These are phyloP conservation scores for Silurus aristotelis DNA, from an alignment of 2,797 vertebrate genomes.

Conservation along the genomic window DNA sequence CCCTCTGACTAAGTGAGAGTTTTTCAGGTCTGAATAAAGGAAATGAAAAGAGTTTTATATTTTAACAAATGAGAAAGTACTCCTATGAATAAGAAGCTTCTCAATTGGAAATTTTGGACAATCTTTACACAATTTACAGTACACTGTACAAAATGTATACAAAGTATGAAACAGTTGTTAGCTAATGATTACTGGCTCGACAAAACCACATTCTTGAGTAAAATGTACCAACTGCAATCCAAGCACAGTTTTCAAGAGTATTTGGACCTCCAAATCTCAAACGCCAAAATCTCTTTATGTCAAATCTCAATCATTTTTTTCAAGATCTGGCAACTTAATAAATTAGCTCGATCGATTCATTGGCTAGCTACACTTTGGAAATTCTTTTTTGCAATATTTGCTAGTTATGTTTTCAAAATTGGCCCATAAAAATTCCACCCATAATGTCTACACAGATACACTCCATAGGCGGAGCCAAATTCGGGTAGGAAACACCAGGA, in stretches of 20 bases:
- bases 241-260: no score
- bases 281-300: neutral
- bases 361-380: no score
- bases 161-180: neutral
- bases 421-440: no score
- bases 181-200: conserved; percentile 4
- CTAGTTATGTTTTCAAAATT: no score
- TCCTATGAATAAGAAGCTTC: no score
- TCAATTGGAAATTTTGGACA: neutral
- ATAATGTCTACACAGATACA: neutral
- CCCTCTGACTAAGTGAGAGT: neutral
- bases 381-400: no score
- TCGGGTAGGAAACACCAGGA: no score
- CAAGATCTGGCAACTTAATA: no score
- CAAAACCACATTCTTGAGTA: neutral
- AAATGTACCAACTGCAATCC: neutral
- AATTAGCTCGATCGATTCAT: no score
- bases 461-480: neutral
- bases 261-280: neutral
- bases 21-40: neutral
- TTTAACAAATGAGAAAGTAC: no score
- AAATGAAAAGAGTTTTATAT: neutral
- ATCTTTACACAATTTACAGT: neutral
- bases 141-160: neutral
- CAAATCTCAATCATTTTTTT: no score